A percentile compares a stretch with the other conserved stretches of the same genome.
phyloP scores from a whole-genome alignment of 2,113 vertebrate species.

The Odontophorus gujanensis region DNA sequence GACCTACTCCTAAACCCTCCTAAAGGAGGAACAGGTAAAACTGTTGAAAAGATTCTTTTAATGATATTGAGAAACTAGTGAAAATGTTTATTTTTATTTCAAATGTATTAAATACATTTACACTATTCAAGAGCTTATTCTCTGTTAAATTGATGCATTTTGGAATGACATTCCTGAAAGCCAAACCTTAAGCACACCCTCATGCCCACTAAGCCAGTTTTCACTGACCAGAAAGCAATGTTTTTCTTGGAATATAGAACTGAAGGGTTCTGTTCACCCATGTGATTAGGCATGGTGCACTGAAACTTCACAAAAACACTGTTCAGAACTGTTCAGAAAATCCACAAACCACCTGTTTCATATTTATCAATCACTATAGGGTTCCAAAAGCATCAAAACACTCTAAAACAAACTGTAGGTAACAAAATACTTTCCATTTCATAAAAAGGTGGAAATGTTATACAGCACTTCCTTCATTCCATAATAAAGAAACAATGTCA shows the following conservation, averaged over 20 bases:
- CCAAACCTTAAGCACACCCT: neutral
- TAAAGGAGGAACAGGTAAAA: neutral
- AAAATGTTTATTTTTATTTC: neutral
- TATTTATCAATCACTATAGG: neutral
- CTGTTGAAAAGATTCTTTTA: neutral
- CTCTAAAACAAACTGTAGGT: neutral
- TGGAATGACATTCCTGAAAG: rapidly evolving
- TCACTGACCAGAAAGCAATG: neutral
- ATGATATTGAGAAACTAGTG: neutral
- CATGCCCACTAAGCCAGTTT: neutral
- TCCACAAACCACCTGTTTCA: neutral
- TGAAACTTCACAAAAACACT: neutral
- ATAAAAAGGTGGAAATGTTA: neutral
- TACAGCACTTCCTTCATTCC: neutral
- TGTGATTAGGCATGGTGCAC: neutral
- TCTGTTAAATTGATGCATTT: neutral
- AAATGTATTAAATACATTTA: neutral
- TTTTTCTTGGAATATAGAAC: neutral
- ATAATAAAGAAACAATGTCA: neutral
- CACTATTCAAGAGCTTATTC: neutral
- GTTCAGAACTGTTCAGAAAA: neutral
- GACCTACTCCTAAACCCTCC: neutral
- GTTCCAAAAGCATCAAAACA: neutral
- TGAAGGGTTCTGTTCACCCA: neutral
- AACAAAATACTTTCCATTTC: neutral